Evolutionary conservation across 2,113 vertebrate species (phyloP).

Genomic region (Amphiprion percula): DNA sequence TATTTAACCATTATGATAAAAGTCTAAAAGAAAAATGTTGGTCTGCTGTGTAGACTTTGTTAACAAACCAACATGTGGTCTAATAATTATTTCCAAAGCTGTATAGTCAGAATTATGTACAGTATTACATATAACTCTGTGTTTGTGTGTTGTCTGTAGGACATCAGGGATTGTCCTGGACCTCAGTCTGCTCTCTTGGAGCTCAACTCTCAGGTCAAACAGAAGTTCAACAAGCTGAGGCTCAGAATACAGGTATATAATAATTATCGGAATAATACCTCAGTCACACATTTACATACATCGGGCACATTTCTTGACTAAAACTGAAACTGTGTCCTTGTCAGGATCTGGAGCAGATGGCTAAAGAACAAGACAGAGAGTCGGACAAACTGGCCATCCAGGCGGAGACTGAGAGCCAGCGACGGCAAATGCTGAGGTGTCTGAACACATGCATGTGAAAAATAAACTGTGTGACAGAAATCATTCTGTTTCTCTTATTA

Average conservation of each 20-base stretch:
- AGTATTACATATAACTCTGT: not conserved
- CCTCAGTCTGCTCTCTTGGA: constrained; percentile 88
- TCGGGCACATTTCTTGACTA: not conserved
- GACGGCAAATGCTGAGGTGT: constrained; percentile 94
- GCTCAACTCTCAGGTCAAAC: constrained; percentile 91
- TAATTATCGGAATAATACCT: not conserved
- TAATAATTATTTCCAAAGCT: no score
- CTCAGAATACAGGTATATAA: constrained; percentile 90
- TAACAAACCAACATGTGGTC: no score
- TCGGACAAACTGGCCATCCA: constrained; percentile 88
- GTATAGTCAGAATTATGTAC: no score
- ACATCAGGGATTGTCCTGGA: constrained; percentile 88
- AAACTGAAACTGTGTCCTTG: not conserved
- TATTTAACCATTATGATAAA: no score
- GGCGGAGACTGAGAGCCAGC: constrained; percentile 91
- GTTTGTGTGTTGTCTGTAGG: constrained; percentile 61
- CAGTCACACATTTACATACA: not conserved
- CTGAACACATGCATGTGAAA: not conserved
- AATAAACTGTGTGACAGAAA: no score
- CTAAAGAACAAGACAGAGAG: constrained; percentile 93
- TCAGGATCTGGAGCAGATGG: constrained; percentile 94
- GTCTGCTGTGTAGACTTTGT: no score
- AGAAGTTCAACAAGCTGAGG: constrained; percentile 89
- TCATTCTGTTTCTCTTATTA: not conserved
- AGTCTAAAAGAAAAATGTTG: no score